Base-by-base conservation (phyloP, 2,113 vertebrate genomes). In the Rhagologus leucostigma region DNA sequence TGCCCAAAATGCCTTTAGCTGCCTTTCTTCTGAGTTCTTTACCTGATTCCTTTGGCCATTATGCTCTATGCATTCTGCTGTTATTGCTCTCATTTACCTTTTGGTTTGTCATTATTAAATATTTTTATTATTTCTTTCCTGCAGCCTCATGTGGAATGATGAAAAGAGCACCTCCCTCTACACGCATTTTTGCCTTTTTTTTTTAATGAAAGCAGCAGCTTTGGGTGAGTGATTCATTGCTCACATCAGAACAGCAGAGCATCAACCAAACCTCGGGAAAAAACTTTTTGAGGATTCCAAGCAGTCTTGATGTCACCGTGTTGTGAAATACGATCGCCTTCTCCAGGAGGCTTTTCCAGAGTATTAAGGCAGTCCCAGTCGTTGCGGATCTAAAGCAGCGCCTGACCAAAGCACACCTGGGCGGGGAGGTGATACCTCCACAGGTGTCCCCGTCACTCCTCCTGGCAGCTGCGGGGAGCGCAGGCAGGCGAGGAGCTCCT, bases 151-250 rank as follows among this genome's bases (percentile, higher is more conserved):
- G 0, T 0, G 9, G 6, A 11, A 37, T 16, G 32, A 73, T 11
- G 15, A 9, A 17, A 19, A 18, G 21, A 5, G 4, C 2, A 12
- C 16, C 22, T 29, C 12, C 8, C 27, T 21, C 20, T 1, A 5
- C 49, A 30, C 0, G 1, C 30, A 1, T 26, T 17, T 68, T 27
- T 7, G 13, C 1, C 2, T 16, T 6, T 37, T 27, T 27, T 73
- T 73, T 42, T 16, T 2, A 1, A 26, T 1, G n/a, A 44, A 22
- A 41, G 57, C 35, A 12, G 55, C 35, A 22, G 30, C 39, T 52
- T 44, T 44, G 5, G 7, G 2, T 2, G 30, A 6, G 11, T 6
- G 35, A 33, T 50, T 44, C 11, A 23, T 15, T 3, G 2, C 16
- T 30, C 39, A 2, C 27, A 9, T 32, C 4, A 10, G 18, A 53